Conservation (phyloP, 2,797 vertebrate species). For the Mormyrus proboscirostris region DNA sequence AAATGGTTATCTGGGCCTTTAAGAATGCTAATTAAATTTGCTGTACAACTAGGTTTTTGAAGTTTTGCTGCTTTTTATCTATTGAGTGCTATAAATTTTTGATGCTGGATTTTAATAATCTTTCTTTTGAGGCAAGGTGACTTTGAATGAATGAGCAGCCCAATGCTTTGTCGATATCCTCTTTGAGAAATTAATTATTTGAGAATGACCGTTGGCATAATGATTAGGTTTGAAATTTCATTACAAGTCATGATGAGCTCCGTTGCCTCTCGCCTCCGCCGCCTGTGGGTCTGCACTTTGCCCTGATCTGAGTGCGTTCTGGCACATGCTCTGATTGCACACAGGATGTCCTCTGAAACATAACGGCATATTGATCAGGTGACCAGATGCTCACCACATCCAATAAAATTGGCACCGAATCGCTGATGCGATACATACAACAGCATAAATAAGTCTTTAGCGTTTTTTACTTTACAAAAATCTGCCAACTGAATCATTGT, state of each 20-base stretch:
- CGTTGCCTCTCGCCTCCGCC: background rate
- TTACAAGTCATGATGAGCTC: background rate
- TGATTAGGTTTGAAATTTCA: background rate
- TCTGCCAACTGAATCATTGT: background rate
- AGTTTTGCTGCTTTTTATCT: background rate
- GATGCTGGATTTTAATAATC: background rate
- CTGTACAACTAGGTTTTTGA: conserved; percentile 6
- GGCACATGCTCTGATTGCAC: background rate
- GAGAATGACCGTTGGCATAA: conserved; percentile 24
- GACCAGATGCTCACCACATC: background rate
- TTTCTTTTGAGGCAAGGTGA: conserved; percentile 5
- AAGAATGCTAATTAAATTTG: conserved; percentile 6
- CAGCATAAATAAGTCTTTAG: background rate
- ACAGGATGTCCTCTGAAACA: background rate
- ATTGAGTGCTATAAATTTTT: background rate
- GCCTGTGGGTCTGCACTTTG: background rate
- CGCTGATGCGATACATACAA: background rate
- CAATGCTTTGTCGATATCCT: conserved; percentile 13
- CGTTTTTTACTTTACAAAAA: background rate
- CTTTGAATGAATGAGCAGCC: background rate
- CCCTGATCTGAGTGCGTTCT: background rate
- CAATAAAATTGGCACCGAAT: background rate
- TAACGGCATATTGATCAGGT: background rate
- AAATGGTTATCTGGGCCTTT: background rate
- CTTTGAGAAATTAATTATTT: conserved; percentile 18